Evolutionary conservation across 2,113 vertebrate species (phyloP).

Genomic region (Balaeniceps rex): DNA sequence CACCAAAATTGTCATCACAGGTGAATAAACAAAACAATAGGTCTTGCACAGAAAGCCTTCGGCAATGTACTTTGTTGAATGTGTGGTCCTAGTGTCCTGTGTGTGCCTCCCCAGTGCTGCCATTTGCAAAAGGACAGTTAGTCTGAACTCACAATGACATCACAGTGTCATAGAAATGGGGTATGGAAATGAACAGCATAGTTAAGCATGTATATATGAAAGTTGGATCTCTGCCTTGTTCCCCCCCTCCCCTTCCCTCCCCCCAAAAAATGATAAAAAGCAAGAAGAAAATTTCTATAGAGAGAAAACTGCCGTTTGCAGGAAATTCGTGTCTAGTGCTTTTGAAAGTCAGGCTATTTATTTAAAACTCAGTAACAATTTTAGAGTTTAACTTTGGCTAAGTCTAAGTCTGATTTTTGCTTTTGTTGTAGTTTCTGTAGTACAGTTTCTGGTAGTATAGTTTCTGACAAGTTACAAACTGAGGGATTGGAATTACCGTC

Average conservation of each 20-base stretch:
- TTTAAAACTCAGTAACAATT: not conserved
- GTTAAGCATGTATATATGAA: not conserved
- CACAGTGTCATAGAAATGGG: not conserved
- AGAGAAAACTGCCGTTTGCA: not conserved
- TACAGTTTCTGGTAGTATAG: not conserved
- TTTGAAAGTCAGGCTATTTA: not conserved
- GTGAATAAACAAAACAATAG: not conserved
- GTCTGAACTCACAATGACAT: not conserved
- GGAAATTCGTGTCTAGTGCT: not conserved
- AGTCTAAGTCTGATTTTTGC: not conserved
- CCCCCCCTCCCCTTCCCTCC: too few relatives aligned
- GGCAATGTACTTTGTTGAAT: not conserved
- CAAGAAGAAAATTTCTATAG: not conserved
- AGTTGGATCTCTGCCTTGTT: not conserved
- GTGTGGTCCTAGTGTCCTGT: fast-evolving
- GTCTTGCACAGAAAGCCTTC: not conserved
- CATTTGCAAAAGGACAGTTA: not conserved
- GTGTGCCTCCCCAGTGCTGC: not conserved
- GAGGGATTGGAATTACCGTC: not conserved
- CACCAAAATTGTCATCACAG: not conserved
- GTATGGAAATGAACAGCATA: not conserved
- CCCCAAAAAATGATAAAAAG: not conserved
- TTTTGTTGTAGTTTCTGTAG: not conserved
- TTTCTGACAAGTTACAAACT: not conserved
- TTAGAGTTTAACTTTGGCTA: not conserved